Base-by-base conservation (phyloP, 2,888 invertebrate genomes). In the Cryptophagus acutangulus region DNA sequence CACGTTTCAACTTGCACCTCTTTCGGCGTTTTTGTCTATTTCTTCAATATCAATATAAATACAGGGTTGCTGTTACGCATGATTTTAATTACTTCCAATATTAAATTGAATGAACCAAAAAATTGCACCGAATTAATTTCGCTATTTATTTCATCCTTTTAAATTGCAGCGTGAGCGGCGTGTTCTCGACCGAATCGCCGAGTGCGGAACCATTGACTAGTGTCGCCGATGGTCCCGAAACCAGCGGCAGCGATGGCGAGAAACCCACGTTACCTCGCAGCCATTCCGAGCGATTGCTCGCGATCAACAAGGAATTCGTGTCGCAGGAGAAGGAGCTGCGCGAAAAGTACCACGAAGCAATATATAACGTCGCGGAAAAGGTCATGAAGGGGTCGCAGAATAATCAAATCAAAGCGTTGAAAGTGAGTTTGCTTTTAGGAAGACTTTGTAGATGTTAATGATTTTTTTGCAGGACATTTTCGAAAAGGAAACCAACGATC, bases 271-370 rank as follows among this genome's bases (percentile, higher is more conserved):
- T 79, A 17, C 77, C 79, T 0, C 70, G 80, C 43, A 81, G 79
- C 51, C 78, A 79, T 45, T 80, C 81, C 4, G 81, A 82, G 51
- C 72, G 82, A 3, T 58, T 82, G 38, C 63, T 82, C 25, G 74
- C 76, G 1, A 74, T 80, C 1, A 77, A 77, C 53, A 75, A 77
- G 40, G 84, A 85, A 47, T 84, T 86, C 45, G 77, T 82, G 20
- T 70, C 75, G 17, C 80, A 81, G 42, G 87, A 87, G 65, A 76
- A 79, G 31, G 87, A 88, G 46, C 66, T 93, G 46, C 79, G 86
- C 34, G 83, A 89, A 63, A 86, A 88, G 61, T 91, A 89, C 69
- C 87, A 89, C 66, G 88, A 90, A 57, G 74, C 78, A 49, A 80
- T 87, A 50, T 88, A 81, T 64, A 70, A 76, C 8, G 78, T 80